Percentiles rank a stretch among this genome's conserved stretches.
phyloP scores from a whole-genome alignment of 2,113 vertebrate genomes.

The Macroglossus sobrinus region DNA sequence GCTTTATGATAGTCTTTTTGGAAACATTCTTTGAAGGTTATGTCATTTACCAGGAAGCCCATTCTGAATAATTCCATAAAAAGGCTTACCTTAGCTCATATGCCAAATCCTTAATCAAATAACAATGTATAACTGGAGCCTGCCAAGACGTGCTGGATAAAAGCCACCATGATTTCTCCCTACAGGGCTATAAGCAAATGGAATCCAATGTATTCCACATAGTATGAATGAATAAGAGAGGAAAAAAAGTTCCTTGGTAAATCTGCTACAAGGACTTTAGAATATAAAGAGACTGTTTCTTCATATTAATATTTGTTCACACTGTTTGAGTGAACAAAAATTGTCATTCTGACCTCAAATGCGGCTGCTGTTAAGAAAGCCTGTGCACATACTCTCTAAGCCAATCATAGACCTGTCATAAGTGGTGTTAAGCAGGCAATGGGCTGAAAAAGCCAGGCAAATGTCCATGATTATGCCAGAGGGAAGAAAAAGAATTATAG shows the following conservation, averaged over 20 bases:
- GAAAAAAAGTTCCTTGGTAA: background rate
- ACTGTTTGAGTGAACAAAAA: slow-evolving; percentile 10
- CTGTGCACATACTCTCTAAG: background rate
- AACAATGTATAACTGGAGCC: slow-evolving; percentile 56
- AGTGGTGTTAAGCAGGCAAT: background rate
- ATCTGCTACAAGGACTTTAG: slow-evolving; percentile 16
- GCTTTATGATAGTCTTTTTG: slow-evolving; percentile 54
- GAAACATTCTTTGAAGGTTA: slow-evolving; percentile 74
- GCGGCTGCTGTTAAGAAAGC: background rate
- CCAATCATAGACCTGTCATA: background rate
- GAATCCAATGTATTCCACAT: slow-evolving; percentile 34
- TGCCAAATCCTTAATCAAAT: slow-evolving; percentile 76
- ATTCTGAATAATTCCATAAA: slow-evolving; percentile 72
- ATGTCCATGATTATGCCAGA: background rate
- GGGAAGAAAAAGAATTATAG: background rate
- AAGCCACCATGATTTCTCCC: slow-evolving; percentile 61
- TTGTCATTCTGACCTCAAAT: background rate
- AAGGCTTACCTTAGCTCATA: slow-evolving; percentile 74
- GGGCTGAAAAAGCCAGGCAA: background rate
- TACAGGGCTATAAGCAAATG: slow-evolving; percentile 40
- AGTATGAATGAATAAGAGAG: slow-evolving; percentile 43
- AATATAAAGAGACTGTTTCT: slow-evolving; percentile 41
- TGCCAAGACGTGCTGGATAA: slow-evolving; percentile 75
- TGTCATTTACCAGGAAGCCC: slow-evolving; percentile 74
- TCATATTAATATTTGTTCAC: slow-evolving; percentile 43